Evolutionary conservation across 30 jellyfish, hydroid and myxozoan species (phyloP).

Genomic region (Turritopsis dohrnii): DNA sequence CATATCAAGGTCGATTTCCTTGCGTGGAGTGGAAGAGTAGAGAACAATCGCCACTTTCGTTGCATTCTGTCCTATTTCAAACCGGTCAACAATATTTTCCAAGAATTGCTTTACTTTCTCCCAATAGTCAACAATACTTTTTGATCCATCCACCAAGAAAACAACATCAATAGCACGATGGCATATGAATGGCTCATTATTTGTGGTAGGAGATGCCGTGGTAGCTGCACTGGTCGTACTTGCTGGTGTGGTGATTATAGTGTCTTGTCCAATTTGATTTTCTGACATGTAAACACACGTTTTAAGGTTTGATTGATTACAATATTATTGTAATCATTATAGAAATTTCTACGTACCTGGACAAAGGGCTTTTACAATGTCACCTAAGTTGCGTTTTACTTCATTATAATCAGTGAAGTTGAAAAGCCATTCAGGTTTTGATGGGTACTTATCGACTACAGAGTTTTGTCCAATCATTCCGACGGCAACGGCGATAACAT

Average conservation of each 20-base stretch:
- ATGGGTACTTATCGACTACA: not conserved
- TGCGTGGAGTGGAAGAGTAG: conserved; percentile 59
- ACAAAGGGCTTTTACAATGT: not conserved
- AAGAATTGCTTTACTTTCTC: conserved; percentile 42
- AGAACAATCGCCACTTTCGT: conserved; percentile 49
- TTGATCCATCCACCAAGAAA: conserved; percentile 70
- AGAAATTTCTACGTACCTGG: not conserved
- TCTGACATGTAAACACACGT: not conserved
- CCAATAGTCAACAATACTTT: conserved; percentile 69
- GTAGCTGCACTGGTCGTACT: not conserved
- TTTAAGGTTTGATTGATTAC: not conserved
- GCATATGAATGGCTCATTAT: conserved; percentile 45
- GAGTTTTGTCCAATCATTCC: not conserved
- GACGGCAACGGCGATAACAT: conserved; percentile 24
- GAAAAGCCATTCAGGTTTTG: not conserved
- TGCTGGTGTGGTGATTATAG: not conserved
- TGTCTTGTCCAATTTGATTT: not conserved
- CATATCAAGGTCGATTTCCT: conserved; percentile 26
- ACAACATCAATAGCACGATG: conserved; percentile 51
- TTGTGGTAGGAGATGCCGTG: conserved; percentile 27
- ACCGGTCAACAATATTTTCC: conserved; percentile 44
- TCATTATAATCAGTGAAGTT: not conserved
- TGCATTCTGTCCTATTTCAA: conserved; percentile 56
- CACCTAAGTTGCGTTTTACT: not conserved
- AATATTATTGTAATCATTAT: not conserved